Percentiles rank a stretch among this genome's conserved stretches.
phyloP scores from a whole-genome alignment of 2,888 invertebrate genomes.

The Rotaria magnacalcarata region DNA sequence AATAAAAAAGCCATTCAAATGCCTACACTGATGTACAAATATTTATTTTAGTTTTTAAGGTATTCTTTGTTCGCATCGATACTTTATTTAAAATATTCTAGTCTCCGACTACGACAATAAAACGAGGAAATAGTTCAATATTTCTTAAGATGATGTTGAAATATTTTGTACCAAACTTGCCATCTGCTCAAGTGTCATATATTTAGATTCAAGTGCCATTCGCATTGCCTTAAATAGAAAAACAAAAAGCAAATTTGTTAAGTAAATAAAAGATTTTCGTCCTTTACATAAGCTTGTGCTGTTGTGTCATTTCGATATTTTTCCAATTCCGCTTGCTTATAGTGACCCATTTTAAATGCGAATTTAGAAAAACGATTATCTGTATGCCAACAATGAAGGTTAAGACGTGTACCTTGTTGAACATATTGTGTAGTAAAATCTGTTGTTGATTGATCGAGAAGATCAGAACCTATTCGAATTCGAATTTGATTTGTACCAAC shows the following conservation, averaged over 20 bases:
- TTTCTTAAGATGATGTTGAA: background rate
- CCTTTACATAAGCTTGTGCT: conserved; percentile 28
- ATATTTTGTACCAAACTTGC: background rate
- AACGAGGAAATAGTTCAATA: too few species aligned
- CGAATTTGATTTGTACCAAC: conserved; percentile 36
- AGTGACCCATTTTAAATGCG: conserved; percentile 40
- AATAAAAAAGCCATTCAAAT: too few species aligned
- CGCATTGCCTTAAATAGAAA: conserved; percentile 14
- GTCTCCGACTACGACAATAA: too few species aligned
- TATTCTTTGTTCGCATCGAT: too few species aligned
- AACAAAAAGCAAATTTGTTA: background rate
- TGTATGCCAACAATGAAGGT: conserved; percentile 43
- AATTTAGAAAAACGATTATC: conserved; percentile 42
- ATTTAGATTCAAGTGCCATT: conserved; percentile 41
- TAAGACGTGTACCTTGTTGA: background rate
- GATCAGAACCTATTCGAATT: background rate
- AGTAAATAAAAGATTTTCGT: background rate
- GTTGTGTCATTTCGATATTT: conserved; percentile 37
- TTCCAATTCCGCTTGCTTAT: conserved; percentile 27
- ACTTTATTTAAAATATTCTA: too few species aligned
- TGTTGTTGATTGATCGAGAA: conserved; percentile 42
- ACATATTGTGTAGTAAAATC: background rate
- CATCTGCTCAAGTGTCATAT: conserved; percentile 32
- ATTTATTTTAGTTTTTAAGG: too few species aligned
- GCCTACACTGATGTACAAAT: too few species aligned